Evolutionary conservation across 2,888 invertebrate species (phyloP).

Genomic region (Bibio marci): DNA sequence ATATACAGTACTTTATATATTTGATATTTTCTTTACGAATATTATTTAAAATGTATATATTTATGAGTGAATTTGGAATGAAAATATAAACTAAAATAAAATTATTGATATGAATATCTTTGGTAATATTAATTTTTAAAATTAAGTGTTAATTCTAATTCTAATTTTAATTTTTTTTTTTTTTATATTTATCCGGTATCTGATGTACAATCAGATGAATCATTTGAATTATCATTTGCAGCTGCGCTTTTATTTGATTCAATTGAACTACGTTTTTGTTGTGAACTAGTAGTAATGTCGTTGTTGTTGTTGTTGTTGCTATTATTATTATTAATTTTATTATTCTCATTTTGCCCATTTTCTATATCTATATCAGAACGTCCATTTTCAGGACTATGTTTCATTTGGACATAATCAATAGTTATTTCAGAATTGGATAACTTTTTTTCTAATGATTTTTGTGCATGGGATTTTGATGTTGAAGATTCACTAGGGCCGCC

Average conservation of each 20-base stretch:
- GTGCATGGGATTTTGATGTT: slow-evolving; percentile 2
- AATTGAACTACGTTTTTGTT: slow-evolving; percentile 27
- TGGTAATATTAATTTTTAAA: too few relatives aligned
- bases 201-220: slow-evolving; percentile 46
- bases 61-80: too few relatives aligned
- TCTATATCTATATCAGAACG: slow-evolving; percentile 15
- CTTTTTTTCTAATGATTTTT: slow-evolving; percentile 11
- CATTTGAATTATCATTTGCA: slow-evolving; percentile 41
- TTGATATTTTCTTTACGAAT: too few relatives aligned
- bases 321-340: slow-evolving; percentile 25
- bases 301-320: too few relatives aligned
- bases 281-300: slow-evolving; percentile 17
- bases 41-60: too few relatives aligned
- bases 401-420: slow-evolving; percentile 30
- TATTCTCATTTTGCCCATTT: too few relatives aligned
- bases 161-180: too few relatives aligned
- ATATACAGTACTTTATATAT: too few relatives aligned
- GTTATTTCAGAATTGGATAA: slow-evolving; percentile 16
- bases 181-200: too few relatives aligned
- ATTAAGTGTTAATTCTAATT: too few relatives aligned
- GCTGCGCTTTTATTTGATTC: slow-evolving; percentile 30
- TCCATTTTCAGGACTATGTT: slow-evolving; percentile 27
- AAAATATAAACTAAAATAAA: too few relatives aligned
- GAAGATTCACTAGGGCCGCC: slow-evolving; percentile 2
- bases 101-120: too few relatives aligned